Base-by-base conservation (phyloP, 1,140 invertebrate genomes). In the Diachasma alloeum region DNA sequence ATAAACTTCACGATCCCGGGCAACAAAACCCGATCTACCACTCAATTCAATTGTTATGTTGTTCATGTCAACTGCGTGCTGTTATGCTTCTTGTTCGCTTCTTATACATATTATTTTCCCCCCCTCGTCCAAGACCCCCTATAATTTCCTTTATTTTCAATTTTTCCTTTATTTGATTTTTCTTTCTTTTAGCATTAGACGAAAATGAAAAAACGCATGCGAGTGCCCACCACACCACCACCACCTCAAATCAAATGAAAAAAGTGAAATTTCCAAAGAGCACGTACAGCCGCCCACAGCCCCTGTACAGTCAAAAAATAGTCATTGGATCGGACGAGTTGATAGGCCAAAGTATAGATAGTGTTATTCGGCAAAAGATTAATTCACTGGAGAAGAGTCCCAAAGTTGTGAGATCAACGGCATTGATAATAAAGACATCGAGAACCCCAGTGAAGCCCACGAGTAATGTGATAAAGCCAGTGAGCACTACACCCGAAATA, bases 161-260 rank as follows among this genome's bases (percentile, higher is more conserved):
- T 89, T 88, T 78, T 86, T 85, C 59, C 84, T 85, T 88, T 78
- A 88, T 89, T 88, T 87, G 83, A 86, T 86, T 86, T 84, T 87
- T 83, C 80, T 79, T 83, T 88, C 82, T 89, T 89, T 87, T 89
- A 90, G 88, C 88, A 81, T 86, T 90, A 90, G 87, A 90, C 84
- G 87, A 89, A 85, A 89, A 86, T 83, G 87, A 88, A 39, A 68
- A 39, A 86, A 83, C 85, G 87, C 87, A 90, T 90, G 88, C 81
- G 86, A 88, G 85, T 87, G 88, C 75, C 76, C 84, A 84, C 80
- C 83, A 81, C 83, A 86, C 83, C 82, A 86, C 84, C 79, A 85
- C 79, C 76, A 83, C 77, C 83, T 86, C 83, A 83, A 85, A 83
- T 78, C 83, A 83, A 81, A 79, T 82, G 83, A 88, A 87, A 87